These are phyloP conservation scores for Saccostrea echinata DNA, from an alignment of 1,140 invertebrate genomes.

Conservation along the genomic window DNA sequence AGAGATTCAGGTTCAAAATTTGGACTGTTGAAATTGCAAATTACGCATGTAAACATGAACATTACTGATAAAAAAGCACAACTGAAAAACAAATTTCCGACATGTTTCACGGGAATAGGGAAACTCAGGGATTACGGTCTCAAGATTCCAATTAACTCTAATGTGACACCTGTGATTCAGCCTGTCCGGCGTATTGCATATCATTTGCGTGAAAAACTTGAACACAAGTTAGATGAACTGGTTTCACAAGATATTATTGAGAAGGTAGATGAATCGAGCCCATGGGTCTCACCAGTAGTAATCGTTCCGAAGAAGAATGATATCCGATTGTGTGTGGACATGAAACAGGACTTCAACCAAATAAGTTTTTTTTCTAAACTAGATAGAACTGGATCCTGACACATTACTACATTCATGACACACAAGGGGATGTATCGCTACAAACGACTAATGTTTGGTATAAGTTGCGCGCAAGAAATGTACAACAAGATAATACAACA, in stretches of 20 bases:
- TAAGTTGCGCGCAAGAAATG: conserved; percentile 59
- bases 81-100: background rate
- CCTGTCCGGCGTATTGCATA: background rate
- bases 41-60: background rate
- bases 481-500: conserved; percentile 60
- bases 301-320: conserved; percentile 54
- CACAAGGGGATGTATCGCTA: conserved; percentile 57
- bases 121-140: conserved; percentile 21
- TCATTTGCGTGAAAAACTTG: conserved; percentile 35
- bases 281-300: conserved; percentile 55
- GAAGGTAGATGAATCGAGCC: conserved; percentile 49
- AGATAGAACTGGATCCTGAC: conserved; percentile 53
- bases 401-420: conserved; percentile 60
- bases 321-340: conserved; percentile 69
- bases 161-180: conserved; percentile 1
- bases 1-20: background rate
- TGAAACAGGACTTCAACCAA: conserved; percentile 65
- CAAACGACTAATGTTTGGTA: conserved; percentile 64
- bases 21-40: background rate
- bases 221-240: conserved; percentile 57
- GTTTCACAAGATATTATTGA: conserved; percentile 56
- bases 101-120: conserved; percentile 10
- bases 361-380: conserved; percentile 57
- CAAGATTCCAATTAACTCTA: conserved; percentile 63
- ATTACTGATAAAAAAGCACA: background rate